Conservation (phyloP, 2,888 invertebrate species). For the Salticus scenicus region DNA sequence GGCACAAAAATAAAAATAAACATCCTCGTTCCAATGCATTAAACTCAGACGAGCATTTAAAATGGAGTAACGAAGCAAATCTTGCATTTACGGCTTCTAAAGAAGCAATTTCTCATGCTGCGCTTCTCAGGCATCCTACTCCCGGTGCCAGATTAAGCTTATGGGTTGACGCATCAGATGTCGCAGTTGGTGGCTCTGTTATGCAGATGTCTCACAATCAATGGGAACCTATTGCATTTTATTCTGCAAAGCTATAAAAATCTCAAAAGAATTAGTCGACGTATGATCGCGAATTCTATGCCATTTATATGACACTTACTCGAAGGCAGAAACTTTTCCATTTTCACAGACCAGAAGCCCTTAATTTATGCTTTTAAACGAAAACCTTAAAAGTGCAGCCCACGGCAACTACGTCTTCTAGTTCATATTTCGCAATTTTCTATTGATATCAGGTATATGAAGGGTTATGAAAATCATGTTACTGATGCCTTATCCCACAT, state of each 20-base stretch:
- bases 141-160: neutral
- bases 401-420: neutral
- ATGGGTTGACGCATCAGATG: neutral
- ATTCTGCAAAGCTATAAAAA: too few species aligned
- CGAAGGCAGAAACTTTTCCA: neutral
- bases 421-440: neutral
- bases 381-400: neutral
- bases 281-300: neutral
- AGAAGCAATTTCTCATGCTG: neutral
- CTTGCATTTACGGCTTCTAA: neutral
- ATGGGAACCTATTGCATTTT: neutral
- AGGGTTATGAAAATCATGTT: neutral
- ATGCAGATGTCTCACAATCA: neutral
- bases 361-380: neutral
- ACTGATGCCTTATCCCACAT: neutral
- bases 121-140: neutral
- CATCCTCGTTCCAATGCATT: neutral
- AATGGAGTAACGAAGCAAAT: neutral
- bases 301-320: neutral
- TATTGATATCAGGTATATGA: neutral
- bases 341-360: neutral
- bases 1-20: slow-evolving; percentile 18
- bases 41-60: neutral
- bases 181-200: neutral
- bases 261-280: neutral